Percentiles rank a stretch among this genome's conserved stretches.
These are phyloP conservation scores for Troglohyphantes excavatus DNA, from an alignment of 2,888 invertebrate species.

Conservation along the genomic window DNA sequence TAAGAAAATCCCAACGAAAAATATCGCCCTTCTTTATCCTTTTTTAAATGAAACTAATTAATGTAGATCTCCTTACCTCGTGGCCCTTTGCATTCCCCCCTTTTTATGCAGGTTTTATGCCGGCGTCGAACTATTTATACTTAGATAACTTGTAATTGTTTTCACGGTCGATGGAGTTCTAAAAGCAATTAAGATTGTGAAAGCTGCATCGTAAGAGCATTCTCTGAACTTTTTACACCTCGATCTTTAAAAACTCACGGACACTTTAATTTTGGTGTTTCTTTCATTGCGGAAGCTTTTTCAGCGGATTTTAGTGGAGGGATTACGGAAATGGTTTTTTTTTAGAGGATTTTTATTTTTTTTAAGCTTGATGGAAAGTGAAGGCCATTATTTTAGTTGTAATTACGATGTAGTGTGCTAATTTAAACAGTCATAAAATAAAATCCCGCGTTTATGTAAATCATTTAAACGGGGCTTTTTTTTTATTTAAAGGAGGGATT, in stretches of 20 bases:
- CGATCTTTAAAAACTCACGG: constrained; percentile 5
- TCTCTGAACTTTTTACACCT: neutral
- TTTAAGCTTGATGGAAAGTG: neutral
- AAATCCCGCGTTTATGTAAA: neutral
- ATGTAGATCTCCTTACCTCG: neutral
- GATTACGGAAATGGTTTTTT: neutral
- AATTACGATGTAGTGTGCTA: neutral
- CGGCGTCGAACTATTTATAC: neutral
- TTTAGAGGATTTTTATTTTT: neutral
- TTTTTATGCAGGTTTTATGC: neutral
- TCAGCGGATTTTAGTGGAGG: neutral
- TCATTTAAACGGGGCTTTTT: no score
- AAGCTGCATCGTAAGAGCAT: neutral
- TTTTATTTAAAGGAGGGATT: no score
- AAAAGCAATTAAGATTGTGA: constrained; percentile 4
- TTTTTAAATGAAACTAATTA: neutral
- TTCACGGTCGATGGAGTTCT: neutral
- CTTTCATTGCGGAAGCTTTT: neutral
- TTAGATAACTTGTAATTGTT: constrained; percentile 3
- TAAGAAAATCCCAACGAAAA: neutral
- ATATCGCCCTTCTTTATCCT: neutral
- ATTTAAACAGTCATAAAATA: neutral
- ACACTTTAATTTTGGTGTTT: constrained; percentile 9
- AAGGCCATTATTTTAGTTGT: neutral
- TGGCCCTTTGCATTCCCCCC: neutral